A percentile compares a stretch with the other conserved stretches of the same genome.
phyloP scores from a whole-genome alignment of 2,797 vertebrate species.

The Darevskia nairensis region DNA sequence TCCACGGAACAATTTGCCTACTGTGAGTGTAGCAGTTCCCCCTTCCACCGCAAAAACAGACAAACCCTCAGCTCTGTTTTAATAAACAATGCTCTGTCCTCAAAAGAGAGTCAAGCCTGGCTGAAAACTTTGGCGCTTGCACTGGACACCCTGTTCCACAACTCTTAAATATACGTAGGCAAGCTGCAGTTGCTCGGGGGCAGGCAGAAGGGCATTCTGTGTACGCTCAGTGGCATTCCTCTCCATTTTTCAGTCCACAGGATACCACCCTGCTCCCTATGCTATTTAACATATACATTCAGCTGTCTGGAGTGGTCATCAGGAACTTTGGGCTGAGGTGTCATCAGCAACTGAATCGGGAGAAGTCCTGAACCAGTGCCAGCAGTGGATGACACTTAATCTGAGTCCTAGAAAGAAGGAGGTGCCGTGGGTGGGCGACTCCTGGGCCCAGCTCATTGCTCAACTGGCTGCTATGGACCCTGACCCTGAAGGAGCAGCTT shows the following conservation, averaged over 20 bases:
- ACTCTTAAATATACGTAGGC: neutral
- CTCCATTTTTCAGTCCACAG: neutral
- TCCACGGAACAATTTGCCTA: neutral
- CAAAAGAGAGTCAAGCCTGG: neutral
- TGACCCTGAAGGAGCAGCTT: too few species aligned
- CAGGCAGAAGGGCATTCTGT: neutral
- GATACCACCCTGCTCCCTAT: too few species aligned
- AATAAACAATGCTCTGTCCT: neutral
- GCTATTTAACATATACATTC: too few species aligned
- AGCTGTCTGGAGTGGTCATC: too few species aligned
- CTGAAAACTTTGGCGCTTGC: neutral
- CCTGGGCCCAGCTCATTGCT: too few species aligned
- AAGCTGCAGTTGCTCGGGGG: neutral
- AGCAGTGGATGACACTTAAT: too few species aligned
- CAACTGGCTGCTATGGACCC: too few species aligned
- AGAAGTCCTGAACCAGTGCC: too few species aligned
- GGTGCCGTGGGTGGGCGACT: too few species aligned
- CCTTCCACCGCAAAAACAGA: neutral
- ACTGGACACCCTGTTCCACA: neutral
- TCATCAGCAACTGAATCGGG: too few species aligned
- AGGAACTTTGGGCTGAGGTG: too few species aligned
- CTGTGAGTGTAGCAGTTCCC: neutral
- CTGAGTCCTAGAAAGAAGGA: too few species aligned
- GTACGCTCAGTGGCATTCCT: neutral
- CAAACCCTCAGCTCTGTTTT: neutral